Evolutionary conservation across 2,888 invertebrate species (phyloP).

Genomic region (Odontomyia ornata): DNA sequence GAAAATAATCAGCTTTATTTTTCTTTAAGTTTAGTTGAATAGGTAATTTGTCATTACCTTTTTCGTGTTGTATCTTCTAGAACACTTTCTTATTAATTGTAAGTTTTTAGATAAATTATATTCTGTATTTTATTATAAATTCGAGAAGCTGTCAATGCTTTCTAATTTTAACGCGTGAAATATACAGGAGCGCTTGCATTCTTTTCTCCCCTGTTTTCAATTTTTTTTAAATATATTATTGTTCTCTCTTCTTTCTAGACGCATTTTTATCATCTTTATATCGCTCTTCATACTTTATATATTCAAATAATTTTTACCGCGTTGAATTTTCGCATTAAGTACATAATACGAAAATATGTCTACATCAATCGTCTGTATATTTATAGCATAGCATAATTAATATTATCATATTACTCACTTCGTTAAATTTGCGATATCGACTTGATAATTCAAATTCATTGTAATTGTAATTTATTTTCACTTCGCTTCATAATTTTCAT

Average conservation of each 20-base stretch:
- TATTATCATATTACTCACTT: constrained; percentile 33
- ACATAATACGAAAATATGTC: constrained; percentile 36
- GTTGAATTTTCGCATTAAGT: constrained; percentile 20
- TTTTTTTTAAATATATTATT: neutral
- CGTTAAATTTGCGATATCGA: constrained; percentile 27
- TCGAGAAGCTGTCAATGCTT: too few relatives aligned
- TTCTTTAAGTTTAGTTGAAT: too few relatives aligned
- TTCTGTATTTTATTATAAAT: too few relatives aligned
- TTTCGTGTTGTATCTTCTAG: too few relatives aligned
- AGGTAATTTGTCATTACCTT: too few relatives aligned
- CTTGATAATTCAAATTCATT: constrained; percentile 26
- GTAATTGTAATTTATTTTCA: neutral
- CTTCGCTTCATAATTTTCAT: neutral
- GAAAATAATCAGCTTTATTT: too few relatives aligned
- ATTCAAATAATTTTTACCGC: neutral
- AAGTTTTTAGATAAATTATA: too few relatives aligned
- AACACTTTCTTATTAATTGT: too few relatives aligned
- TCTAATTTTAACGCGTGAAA: too few relatives aligned
- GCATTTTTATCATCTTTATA: too few relatives aligned
- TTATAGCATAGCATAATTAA: constrained; percentile 37
- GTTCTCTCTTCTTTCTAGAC: neutral
- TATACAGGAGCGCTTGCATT: too few relatives aligned
- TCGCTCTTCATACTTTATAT: too few relatives aligned
- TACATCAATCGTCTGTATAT: constrained; percentile 32
- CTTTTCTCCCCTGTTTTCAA: neutral